Evolutionary conservation across 2,113 vertebrate genomes (phyloP).

Genomic region (Motacilla tschutschensis): DNA sequence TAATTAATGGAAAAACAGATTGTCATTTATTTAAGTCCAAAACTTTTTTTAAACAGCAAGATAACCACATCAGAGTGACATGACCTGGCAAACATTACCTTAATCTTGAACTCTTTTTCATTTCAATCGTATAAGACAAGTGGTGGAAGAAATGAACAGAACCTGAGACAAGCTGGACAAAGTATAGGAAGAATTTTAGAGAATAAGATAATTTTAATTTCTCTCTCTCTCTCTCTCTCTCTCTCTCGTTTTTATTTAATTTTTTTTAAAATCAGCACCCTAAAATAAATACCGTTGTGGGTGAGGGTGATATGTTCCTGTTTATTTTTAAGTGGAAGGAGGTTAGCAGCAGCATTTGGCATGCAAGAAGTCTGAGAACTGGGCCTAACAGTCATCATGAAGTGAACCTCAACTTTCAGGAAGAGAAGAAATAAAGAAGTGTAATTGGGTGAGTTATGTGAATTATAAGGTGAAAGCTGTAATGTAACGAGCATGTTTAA

Average conservation of each 20-base stretch:
- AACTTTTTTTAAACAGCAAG: not conserved
- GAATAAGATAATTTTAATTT: not conserved
- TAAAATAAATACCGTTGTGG: not conserved
- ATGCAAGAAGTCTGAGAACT: not conserved
- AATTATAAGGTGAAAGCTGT: not conserved
- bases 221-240: not conserved
- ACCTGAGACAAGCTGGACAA: not conserved
- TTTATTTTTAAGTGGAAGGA: conserved; percentile 21
- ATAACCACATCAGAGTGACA: not conserved
- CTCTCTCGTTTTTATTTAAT: not conserved
- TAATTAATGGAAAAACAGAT: not conserved
- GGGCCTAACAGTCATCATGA: not conserved
- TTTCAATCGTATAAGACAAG: not conserved
- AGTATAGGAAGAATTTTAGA: not conserved
- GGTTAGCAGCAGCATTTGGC: not conserved
- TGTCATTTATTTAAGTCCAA: not conserved
- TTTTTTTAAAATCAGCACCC: not conserved
- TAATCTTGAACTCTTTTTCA: not conserved
- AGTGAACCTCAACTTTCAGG: not conserved
- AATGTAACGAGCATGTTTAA: not conserved
- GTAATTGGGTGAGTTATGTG: not conserved
- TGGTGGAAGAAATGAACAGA: not conserved
- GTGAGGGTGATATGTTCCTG: not conserved
- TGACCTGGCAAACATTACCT: not conserved
- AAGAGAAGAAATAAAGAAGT: not conserved